Percentiles rank a stretch among this genome's conserved stretches.
Conservation (phyloP, 2,888 invertebrate species). For the Microctonus aethiopoides region DNA sequence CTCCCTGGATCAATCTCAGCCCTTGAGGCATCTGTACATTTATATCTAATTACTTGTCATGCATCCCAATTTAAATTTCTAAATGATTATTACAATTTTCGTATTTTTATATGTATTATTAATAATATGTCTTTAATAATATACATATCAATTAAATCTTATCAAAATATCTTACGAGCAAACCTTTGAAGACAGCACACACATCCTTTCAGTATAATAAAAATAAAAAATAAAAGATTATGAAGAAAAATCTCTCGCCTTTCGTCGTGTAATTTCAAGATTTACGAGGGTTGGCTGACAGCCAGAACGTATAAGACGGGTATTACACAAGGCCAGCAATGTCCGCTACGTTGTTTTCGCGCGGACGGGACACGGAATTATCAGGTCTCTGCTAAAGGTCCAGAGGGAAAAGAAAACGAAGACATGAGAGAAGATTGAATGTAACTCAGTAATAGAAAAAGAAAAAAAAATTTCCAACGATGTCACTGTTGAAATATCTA, state of each 20-base stretch:
- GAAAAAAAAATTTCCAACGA: conserved; percentile 9
- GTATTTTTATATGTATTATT: too few relatives aligned
- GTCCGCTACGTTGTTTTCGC: conserved; percentile 39
- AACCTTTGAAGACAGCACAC: neutral
- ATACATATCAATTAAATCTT: neutral
- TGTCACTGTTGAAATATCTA: conserved; percentile 23
- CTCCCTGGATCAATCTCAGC: too few relatives aligned
- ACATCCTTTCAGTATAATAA: neutral
- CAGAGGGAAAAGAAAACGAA: conserved; percentile 2
- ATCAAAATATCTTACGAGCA: neutral
- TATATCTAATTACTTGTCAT: neutral
- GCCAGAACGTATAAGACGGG: conserved; percentile 51
- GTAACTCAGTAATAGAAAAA: conserved; percentile 1
- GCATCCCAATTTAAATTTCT: neutral
- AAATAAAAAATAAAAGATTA: conserved; percentile 13
- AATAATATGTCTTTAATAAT: neutral
- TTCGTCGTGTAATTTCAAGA: conserved; percentile 54
- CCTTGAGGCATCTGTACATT: too few relatives aligned
- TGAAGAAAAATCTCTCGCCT: conserved; percentile 47
- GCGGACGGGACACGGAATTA: conserved; percentile 37
- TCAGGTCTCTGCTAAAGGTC: conserved; percentile 21
- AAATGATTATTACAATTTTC: neutral
- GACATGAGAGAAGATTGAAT: conserved; percentile 14
- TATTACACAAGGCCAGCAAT: conserved; percentile 37
- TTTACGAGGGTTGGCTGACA: conserved; percentile 53